Conservation (phyloP, 1,140 invertebrate genomes). For the Xylocopa sonorina region DNA sequence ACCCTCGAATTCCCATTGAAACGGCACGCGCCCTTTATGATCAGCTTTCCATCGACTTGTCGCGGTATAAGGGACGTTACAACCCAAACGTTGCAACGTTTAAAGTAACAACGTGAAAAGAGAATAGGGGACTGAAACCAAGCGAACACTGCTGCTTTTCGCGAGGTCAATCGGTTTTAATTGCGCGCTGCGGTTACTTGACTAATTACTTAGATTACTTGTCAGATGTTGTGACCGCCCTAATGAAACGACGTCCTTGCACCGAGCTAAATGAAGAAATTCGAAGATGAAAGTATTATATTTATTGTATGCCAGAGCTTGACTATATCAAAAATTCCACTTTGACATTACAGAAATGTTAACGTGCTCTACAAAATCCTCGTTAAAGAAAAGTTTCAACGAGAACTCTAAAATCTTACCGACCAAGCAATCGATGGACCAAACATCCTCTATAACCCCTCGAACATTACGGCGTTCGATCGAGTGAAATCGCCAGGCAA, state of each 20-base stretch:
- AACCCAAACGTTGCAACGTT: not conserved
- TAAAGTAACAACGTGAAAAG: too few species aligned
- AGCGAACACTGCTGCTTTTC: constrained; percentile 23
- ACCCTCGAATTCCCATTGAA: not conserved
- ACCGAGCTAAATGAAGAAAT: not conserved
- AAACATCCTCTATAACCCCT: not conserved
- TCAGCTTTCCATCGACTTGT: constrained; percentile 16
- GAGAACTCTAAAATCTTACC: not conserved
- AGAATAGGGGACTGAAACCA: not conserved
- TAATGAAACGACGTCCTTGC: constrained; percentile 19
- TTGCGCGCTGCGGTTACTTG: constrained; percentile 10
- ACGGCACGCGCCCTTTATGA: not conserved
- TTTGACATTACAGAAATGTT: too few species aligned
- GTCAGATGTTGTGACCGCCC: constrained; percentile 21
- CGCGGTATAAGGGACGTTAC: constrained; percentile 13
- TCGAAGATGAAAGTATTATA: constrained; percentile 3
- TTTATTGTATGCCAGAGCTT: not conserved
- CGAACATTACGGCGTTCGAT: not conserved
- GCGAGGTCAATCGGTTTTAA: constrained; percentile 34
- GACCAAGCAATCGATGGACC: not conserved
- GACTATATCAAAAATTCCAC: too few species aligned
- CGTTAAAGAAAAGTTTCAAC: not conserved
- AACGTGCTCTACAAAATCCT: too few species aligned
- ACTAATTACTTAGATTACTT: constrained; percentile 32
- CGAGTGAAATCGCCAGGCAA: constrained; percentile 1